phyloP scores from a whole-genome alignment of 1,140 invertebrate genomes.

The Gryllus bimaculatus region DNA sequence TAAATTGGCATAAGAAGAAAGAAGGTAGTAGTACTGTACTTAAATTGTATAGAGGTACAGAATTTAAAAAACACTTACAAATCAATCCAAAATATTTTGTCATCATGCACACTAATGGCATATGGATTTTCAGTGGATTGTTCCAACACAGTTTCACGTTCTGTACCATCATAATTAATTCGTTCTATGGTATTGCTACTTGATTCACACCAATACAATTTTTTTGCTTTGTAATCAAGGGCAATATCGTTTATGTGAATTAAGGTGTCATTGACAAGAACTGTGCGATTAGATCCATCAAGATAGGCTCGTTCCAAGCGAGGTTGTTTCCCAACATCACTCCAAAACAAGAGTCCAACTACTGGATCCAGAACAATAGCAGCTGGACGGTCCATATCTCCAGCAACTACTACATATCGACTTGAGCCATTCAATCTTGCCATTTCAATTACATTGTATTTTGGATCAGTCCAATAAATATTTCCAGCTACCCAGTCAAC shows the following conservation, averaged over 20 bases:
- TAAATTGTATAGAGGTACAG: neutral
- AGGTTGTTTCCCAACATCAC: conserved; percentile 37
- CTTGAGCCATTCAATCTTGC: conserved; percentile 38
- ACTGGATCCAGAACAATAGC: conserved; percentile 54
- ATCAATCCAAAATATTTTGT: conserved; percentile 48
- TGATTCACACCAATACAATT: conserved; percentile 44
- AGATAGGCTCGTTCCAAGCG: conserved; percentile 46
- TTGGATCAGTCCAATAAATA: conserved; percentile 54
- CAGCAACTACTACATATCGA: conserved; percentile 40
- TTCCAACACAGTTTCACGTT: conserved; percentile 30
- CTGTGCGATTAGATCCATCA: conserved; percentile 45
- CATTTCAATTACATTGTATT: conserved; percentile 47
- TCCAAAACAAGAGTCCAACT: conserved; percentile 54
- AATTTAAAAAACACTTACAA: conserved; percentile 33
- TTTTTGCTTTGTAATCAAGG: conserved; percentile 43
- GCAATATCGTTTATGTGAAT: conserved; percentile 47
- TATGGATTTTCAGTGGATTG: conserved; percentile 31
- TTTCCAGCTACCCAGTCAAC: conserved; percentile 42
- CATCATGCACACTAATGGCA: conserved; percentile 39
- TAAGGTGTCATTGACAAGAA: conserved; percentile 42
- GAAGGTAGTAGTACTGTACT: too few species aligned
- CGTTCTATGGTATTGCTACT: conserved; percentile 37
- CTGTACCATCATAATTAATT: conserved; percentile 41
- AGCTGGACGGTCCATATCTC: conserved; percentile 38
- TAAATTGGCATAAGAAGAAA: too few species aligned